These are phyloP conservation scores for Ptiloglossa arizonensis DNA, from an alignment of 1,140 invertebrate species.

Conservation along the genomic window DNA sequence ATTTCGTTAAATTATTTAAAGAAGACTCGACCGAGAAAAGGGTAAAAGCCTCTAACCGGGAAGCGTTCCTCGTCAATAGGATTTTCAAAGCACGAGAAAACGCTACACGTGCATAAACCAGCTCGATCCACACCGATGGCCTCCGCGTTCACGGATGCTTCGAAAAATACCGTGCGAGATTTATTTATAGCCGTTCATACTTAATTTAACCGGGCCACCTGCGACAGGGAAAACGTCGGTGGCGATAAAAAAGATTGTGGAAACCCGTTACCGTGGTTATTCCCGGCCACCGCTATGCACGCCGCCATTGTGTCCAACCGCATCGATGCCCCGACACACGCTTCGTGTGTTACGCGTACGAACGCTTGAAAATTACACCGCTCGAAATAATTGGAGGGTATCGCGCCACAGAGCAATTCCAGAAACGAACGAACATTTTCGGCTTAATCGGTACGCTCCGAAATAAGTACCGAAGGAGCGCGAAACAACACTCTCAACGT, in stretches of 20 bases:
- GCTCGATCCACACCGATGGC: neutral
- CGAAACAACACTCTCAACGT: no score
- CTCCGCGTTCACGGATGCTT: conserved; percentile 1
- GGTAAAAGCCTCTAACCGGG: neutral
- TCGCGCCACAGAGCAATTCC: no score
- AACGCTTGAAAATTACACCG: neutral
- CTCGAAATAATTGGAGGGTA: neutral
- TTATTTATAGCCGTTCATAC: conserved; percentile 45
- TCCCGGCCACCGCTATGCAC: neutral
- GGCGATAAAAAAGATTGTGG: conserved; percentile 33
- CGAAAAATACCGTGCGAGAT: conserved; percentile 37
- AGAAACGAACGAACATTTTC: no score
- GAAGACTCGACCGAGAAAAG: neutral
- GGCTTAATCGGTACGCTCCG: no score
- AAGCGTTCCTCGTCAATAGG: neutral
- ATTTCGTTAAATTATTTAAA: neutral
- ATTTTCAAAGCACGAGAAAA: neutral
- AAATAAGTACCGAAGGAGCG: no score
- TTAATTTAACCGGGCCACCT: conserved; percentile 32
- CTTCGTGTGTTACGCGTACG: no score
- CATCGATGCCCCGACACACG: neutral
- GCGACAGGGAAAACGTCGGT: conserved; percentile 16
- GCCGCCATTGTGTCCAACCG: neutral
- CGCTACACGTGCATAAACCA: conserved; percentile 31
- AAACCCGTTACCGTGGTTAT: conserved; percentile 27